These are phyloP conservation scores for Anguilla rostrata DNA, from an alignment of 2,113 vertebrate genomes.

Conservation along the genomic window DNA sequence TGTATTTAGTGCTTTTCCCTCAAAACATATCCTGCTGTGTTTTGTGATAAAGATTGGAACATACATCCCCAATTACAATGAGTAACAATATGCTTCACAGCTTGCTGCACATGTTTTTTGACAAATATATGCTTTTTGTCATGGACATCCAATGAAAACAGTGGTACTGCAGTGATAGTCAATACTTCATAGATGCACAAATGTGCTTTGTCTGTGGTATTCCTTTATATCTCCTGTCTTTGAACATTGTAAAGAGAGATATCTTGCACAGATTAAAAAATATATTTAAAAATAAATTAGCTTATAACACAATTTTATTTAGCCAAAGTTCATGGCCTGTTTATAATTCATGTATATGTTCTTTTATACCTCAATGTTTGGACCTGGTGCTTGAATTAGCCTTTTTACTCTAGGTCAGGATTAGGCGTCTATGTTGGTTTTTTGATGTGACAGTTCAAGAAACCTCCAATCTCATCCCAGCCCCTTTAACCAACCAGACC, in stretches of 20 bases:
- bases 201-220: neutral
- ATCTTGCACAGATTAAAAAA: neutral
- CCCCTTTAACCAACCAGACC: neutral
- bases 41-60: neutral
- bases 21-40: neutral
- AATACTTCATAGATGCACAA: neutral
- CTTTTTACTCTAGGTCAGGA: neutral
- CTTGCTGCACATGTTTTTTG: neutral
- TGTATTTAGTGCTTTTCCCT: no score
- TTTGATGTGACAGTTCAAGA: conserved; percentile 9
- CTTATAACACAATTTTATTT: neutral
- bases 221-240: neutral
- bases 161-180: neutral
- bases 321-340: neutral
- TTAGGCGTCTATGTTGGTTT: neutral
- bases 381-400: neutral
- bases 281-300: neutral
- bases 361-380: neutral
- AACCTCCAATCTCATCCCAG: neutral
- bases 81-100: neutral
- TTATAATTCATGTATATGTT: neutral
- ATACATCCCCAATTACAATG: neutral
- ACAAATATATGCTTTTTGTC: neutral
- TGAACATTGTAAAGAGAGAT: neutral
- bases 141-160: neutral